These are phyloP conservation scores for Ferrisia virgata DNA, from an alignment of 2,888 invertebrate species.

Conservation along the genomic window DNA sequence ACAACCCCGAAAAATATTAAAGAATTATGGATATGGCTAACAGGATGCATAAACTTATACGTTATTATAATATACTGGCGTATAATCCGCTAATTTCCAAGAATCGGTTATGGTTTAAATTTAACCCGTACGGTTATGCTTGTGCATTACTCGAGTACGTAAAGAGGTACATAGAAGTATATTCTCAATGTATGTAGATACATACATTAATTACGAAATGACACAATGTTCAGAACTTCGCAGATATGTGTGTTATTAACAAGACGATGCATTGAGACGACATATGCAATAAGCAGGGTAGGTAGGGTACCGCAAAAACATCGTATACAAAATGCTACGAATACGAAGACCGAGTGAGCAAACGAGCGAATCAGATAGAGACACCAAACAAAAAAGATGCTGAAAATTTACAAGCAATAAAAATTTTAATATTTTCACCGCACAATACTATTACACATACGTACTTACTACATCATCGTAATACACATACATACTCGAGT, in stretches of 20 bases:
- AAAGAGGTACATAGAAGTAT: neutral
- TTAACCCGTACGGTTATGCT: neutral
- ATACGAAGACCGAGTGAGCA: neutral
- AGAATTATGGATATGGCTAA: neutral
- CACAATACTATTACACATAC: neutral
- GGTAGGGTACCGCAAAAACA: no score
- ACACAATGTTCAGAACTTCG: neutral
- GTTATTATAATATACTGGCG: no score
- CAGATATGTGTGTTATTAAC: neutral
- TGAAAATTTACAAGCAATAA: slow-evolving; percentile 11
- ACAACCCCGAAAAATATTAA: neutral
- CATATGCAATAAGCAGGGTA: no score
- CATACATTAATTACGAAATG: neutral
- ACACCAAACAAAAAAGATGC: neutral
- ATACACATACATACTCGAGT: neutral
- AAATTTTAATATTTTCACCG: slow-evolving; percentile 28
- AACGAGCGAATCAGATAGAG: neutral
- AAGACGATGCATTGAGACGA: no score
- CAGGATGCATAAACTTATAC: neutral
- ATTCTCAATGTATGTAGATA: neutral
- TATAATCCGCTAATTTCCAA: slow-evolving; percentile 15
- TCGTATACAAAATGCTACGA: no score
- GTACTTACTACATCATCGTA: neutral
- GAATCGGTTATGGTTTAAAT: slow-evolving; percentile 15
- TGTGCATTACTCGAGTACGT: neutral